These are phyloP conservation scores for Pharmacophagus antenor DNA, from an alignment of 2,888 invertebrate species.

Conservation along the genomic window DNA sequence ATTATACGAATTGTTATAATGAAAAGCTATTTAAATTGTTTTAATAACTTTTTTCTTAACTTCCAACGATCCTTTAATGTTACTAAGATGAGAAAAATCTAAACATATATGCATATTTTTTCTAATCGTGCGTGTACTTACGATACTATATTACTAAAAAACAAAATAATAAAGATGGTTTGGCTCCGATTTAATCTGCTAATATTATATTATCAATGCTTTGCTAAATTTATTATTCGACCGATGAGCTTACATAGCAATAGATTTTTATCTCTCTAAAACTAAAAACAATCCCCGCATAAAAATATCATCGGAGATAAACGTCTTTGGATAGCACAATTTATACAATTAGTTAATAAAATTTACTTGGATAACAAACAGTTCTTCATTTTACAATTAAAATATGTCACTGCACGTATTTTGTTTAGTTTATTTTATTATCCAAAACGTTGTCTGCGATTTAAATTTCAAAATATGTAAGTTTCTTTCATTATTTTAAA, in stretches of 20 bases:
- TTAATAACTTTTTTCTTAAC: too few relatives aligned
- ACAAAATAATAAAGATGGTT: too few relatives aligned
- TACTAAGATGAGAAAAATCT: too few relatives aligned
- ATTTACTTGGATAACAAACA: background rate
- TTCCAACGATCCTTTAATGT: too few relatives aligned
- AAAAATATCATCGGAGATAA: background rate
- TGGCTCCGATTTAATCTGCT: too few relatives aligned
- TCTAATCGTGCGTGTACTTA: too few relatives aligned
- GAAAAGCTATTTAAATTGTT: too few relatives aligned
- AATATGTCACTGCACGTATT: constrained; percentile 5
- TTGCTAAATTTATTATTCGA: background rate
- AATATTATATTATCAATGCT: too few relatives aligned
- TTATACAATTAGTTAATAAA: constrained; percentile 10
- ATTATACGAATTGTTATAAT: too few relatives aligned
- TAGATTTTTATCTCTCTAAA: background rate
- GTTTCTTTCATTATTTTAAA: constrained; percentile 1
- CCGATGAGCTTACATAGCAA: background rate
- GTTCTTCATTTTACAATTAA: background rate
- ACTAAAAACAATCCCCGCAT: background rate
- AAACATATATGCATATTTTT: too few relatives aligned
- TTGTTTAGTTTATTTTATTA: constrained; percentile 7
- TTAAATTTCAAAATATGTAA: constrained; percentile 10
- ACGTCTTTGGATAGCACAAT: constrained; percentile 5
- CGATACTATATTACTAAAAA: too few relatives aligned
- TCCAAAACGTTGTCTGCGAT: constrained; percentile 6